Conservation (phyloP, 1,140 invertebrate genomes). For the Caerostris extrusa region DNA sequence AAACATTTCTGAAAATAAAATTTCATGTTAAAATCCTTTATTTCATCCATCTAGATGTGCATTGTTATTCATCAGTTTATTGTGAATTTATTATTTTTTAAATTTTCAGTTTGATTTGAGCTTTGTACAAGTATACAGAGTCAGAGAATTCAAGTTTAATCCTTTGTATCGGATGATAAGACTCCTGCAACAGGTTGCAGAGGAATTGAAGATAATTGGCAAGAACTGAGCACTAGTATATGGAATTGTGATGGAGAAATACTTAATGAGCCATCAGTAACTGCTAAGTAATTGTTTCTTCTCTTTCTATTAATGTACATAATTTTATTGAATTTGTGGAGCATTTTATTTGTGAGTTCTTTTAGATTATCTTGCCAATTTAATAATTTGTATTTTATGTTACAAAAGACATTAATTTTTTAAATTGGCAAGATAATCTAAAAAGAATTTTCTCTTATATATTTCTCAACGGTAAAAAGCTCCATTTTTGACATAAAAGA, state of each 20-base stretch:
- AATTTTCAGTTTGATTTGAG: conserved; percentile 86
- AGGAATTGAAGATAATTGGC: conserved; percentile 78
- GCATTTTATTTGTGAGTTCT: no score
- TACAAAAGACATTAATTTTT: no score
- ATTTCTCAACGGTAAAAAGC: no score
- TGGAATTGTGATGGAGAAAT: conserved; percentile 95
- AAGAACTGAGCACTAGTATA: conserved; percentile 81
- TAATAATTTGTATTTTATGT: no score
- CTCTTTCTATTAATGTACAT: no score
- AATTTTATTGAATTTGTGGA: no score
- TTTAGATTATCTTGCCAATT: no score
- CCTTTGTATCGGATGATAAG: conserved; percentile 80
- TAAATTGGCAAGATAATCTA: no score
- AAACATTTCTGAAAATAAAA: no score
- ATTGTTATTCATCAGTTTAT: neutral
- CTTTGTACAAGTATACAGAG: conserved; percentile 89
- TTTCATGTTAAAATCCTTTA: no score
- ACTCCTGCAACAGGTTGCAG: conserved; percentile 80
- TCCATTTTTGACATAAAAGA: no score
- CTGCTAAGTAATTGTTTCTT: conserved; percentile 85
- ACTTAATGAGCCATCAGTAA: conserved; percentile 86
- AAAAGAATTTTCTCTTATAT: no score
- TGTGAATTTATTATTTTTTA: neutral
- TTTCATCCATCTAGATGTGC: neutral
- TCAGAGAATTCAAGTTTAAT: conserved; percentile 88